Evolutionary conservation across 2,113 vertebrate genomes (phyloP).

Genomic region (Antechinus stuartii): DNA sequence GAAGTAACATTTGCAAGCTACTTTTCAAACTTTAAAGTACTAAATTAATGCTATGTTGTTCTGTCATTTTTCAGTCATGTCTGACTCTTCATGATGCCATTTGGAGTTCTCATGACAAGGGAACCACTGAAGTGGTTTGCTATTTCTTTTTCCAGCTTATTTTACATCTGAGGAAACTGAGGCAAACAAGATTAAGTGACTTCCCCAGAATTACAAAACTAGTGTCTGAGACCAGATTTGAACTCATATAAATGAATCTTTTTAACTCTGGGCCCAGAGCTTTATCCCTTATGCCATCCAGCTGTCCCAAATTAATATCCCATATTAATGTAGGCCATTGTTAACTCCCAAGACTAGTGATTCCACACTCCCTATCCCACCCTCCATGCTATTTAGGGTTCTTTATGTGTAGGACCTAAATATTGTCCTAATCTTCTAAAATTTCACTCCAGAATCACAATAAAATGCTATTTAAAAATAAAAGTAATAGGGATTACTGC

Average conservation of each 20-base stretch:
- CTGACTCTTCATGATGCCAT: too few relatives aligned
- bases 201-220: not conserved
- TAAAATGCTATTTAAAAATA: not conserved
- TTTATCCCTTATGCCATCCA: not conserved
- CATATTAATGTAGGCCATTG: not conserved
- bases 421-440: not conserved
- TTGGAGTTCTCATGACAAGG: not conserved
- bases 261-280: not conserved
- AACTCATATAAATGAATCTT: not conserved
- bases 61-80: too few relatives aligned
- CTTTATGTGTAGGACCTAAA: not conserved
- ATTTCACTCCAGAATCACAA: not conserved
- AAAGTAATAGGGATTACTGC: conserved; percentile 1
- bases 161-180: not conserved
- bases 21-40: not conserved
- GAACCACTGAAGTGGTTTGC: not conserved
- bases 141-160: not conserved
- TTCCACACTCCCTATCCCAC: not conserved
- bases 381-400: not conserved
- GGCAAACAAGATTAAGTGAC: not conserved
- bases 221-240: not conserved
- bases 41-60: not conserved
- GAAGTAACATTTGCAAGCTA: not conserved
- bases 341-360: not conserved
- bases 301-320: not conserved